Evolutionary conservation across 1,140 invertebrate genomes (phyloP).

Genomic region (Cydia amplana): DNA sequence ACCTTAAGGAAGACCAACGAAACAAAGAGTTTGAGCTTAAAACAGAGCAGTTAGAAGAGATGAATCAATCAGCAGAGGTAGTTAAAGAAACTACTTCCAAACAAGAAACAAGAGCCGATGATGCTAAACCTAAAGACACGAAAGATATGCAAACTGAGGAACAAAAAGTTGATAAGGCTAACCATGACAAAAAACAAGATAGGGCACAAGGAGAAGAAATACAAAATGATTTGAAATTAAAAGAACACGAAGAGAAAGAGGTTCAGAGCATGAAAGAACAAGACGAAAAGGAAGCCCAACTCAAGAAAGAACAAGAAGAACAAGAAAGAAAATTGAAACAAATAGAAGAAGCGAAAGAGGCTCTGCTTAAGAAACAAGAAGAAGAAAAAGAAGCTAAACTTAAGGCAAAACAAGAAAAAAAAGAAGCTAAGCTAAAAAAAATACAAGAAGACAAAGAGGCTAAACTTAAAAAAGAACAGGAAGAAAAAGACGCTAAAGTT

Average conservation of each 20-base stretch:
- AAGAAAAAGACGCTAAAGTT: conserved; percentile 2
- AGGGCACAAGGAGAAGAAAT: no score
- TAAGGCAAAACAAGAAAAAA: conserved; percentile 1
- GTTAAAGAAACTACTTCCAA: not conserved
- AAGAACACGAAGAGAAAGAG: no score
- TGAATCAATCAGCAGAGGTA: not conserved
- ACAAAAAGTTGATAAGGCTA: no score
- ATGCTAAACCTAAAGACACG: not conserved
- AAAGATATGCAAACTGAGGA: not conserved
- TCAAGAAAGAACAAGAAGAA: not conserved
- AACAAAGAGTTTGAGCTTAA: not conserved
- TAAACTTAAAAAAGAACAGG: conserved; percentile 1
- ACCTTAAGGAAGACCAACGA: not conserved
- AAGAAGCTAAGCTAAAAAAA: conserved; percentile 20
- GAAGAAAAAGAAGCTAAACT: not conserved
- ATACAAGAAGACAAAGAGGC: conserved; percentile 24
- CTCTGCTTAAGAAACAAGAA: conserved; percentile 3
- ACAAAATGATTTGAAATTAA: no score
- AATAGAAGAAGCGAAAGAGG: conserved; percentile 9
- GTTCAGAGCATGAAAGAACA: no score
- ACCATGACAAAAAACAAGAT: no score
- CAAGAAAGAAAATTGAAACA: not conserved
- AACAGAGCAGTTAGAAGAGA: not conserved
- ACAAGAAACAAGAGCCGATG: not conserved
- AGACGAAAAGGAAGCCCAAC: not conserved